phyloP scores from a whole-genome alignment of 2,797 vertebrate genomes.

The Rhabdomys pumilio region DNA sequence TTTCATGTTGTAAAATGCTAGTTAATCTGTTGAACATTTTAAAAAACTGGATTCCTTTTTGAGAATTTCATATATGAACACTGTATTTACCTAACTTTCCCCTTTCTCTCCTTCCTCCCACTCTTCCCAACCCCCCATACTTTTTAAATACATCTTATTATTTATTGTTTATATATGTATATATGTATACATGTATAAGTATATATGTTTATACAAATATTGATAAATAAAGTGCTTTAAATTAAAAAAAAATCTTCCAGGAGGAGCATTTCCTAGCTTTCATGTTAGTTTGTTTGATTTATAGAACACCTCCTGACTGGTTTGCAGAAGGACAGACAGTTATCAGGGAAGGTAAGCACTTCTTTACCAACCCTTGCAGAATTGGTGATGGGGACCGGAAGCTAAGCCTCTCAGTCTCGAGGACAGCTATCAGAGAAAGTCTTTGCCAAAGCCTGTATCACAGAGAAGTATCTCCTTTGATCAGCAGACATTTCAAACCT shows the following conservation, averaged over 20 bases:
- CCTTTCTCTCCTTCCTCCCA: too few species aligned
- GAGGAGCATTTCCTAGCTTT: not conserved
- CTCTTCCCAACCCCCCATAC: too few species aligned
- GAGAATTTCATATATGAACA: too few species aligned
- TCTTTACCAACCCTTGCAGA: not conserved
- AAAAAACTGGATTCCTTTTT: too few species aligned
- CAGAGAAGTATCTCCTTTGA: not conserved
- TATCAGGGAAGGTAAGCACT: not conserved
- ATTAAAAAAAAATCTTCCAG: slow-evolving; percentile 18
- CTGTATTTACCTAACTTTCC: too few species aligned
- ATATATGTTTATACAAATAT: too few species aligned
- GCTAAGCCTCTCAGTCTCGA: not conserved
- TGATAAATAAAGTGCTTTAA: too few species aligned
- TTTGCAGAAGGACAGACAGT: not conserved
- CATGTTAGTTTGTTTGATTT: not conserved
- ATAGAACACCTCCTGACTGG: not conserved
- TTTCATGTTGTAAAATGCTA: too few species aligned
- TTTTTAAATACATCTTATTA: too few species aligned
- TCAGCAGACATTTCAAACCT: not conserved
- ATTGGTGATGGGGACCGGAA: not conserved
- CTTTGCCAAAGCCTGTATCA: not conserved
- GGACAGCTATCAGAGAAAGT: not conserved
- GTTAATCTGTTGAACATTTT: too few species aligned
- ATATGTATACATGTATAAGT: too few species aligned
- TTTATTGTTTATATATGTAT: too few species aligned